Evolutionary conservation across 2,797 vertebrate genomes (phyloP).

Genomic region (Sebastes hubbsi): DNA sequence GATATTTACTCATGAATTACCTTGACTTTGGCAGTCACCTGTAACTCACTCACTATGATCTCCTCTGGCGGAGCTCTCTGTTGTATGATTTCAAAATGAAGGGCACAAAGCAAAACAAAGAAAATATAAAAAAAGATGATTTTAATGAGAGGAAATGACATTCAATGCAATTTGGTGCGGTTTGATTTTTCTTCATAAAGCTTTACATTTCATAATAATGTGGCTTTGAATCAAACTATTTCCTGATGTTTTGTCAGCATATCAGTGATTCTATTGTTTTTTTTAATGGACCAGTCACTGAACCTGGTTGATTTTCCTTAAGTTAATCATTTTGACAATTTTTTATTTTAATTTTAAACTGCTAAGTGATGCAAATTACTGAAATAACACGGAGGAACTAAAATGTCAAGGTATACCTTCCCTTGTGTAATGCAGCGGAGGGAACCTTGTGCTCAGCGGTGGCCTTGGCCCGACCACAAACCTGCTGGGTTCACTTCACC

Average conservation of each 20-base stretch:
- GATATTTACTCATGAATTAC: conserved; percentile 4
- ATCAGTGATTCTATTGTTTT: background rate
- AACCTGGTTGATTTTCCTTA: background rate
- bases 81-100: conserved; percentile 24
- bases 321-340: background rate
- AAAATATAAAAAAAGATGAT: background rate
- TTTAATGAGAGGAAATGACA: background rate
- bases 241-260: background rate
- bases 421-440: background rate
- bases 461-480: conserved; percentile 27
- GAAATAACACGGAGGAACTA: background rate
- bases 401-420: conserved; percentile 2
- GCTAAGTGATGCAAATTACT: background rate
- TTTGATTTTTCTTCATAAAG: background rate
- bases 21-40: conserved; percentile 45
- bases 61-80: conserved; percentile 24
- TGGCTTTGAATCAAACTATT: background rate
- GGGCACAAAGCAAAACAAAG: background rate
- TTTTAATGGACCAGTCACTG: background rate
- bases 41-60: conserved; percentile 20
- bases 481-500: conserved; percentile 41
- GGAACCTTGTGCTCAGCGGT: background rate
- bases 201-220: background rate
- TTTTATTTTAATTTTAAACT: background rate
- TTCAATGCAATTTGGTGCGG: background rate